Evolutionary conservation across 2,888 invertebrate genomes (phyloP).

Genomic region (Esperia sulphurella): DNA sequence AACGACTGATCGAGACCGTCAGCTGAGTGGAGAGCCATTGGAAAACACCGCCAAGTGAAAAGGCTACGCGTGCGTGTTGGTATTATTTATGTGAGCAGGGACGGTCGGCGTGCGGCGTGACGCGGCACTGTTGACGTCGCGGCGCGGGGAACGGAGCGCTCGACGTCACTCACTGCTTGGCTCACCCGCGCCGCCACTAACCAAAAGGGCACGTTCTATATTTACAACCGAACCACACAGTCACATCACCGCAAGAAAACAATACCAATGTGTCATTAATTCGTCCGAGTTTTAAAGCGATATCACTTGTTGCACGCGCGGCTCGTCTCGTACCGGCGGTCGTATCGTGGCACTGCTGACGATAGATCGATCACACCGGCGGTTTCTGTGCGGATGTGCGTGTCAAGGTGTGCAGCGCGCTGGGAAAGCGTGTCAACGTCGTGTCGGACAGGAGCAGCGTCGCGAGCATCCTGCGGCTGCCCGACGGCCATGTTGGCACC

Average conservation of each 20-base stretch:
- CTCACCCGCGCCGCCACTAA: slow-evolving; percentile 71
- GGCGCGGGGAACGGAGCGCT: slow-evolving; percentile 70
- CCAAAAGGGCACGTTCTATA: slow-evolving; percentile 73
- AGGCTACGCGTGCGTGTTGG: slow-evolving; percentile 46
- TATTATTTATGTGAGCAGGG: slow-evolving; percentile 49
- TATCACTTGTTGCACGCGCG: slow-evolving; percentile 77
- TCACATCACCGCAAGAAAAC: slow-evolving; percentile 60
- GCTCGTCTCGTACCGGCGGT: slow-evolving; percentile 41
- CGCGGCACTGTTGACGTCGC: slow-evolving; percentile 68
- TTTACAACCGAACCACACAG: slow-evolving; percentile 59
- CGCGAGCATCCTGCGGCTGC: slow-evolving; percentile 74
- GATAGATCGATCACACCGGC: slow-evolving; percentile 56
- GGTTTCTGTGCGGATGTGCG: slow-evolving; percentile 52
- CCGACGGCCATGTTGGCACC: slow-evolving; percentile 78
- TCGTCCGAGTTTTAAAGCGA: slow-evolving; percentile 40
- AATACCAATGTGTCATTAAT: slow-evolving; percentile 49
- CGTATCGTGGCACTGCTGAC: slow-evolving; percentile 40
- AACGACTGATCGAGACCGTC: neutral
- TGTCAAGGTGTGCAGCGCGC: slow-evolving; percentile 58
- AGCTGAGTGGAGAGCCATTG: neutral
- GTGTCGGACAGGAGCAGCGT: slow-evolving; percentile 65
- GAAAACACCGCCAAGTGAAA: slow-evolving; percentile 15
- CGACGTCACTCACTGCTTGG: slow-evolving; percentile 67
- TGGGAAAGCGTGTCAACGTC: slow-evolving; percentile 61
- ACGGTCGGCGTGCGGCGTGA: slow-evolving; percentile 40